Percentiles rank a stretch among this genome's conserved stretches.
Conservation (phyloP, 2,888 invertebrate species). For the Chalcis sispes region DNA sequence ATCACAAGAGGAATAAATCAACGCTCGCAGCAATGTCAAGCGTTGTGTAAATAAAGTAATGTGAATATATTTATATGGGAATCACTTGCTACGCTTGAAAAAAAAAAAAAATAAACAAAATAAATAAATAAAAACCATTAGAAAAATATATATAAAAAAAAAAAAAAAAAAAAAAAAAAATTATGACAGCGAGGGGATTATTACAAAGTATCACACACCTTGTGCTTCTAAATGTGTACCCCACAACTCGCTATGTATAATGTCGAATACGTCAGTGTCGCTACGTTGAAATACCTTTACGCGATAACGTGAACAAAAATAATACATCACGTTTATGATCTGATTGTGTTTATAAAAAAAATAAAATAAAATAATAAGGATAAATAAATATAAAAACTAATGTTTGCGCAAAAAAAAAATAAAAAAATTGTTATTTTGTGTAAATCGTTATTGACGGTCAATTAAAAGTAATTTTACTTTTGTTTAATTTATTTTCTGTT, state of each 20-base stretch:
- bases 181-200: slow-evolving; percentile 35
- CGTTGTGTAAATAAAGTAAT: slow-evolving; percentile 55
- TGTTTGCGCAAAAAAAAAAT: slow-evolving; percentile 3
- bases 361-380: slow-evolving; percentile 4
- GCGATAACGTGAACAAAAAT: slow-evolving; percentile 42
- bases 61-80: slow-evolving; percentile 59
- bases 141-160: no score
- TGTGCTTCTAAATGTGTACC: slow-evolving; percentile 56
- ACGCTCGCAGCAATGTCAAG: slow-evolving; percentile 13
- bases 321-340: slow-evolving; percentile 24
- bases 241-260: slow-evolving; percentile 47
- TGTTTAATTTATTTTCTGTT: background rate
- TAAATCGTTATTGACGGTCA: slow-evolving; percentile 30
- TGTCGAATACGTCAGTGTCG: slow-evolving; percentile 50
- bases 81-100: slow-evolving; percentile 59
- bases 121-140: slow-evolving; percentile 32
- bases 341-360: slow-evolving; percentile 32
- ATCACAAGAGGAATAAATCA: background rate
- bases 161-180: slow-evolving; percentile 39
- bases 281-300: slow-evolving; percentile 44
- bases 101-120: slow-evolving; percentile 11
- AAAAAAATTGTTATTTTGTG: slow-evolving; percentile 12
- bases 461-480: slow-evolving; percentile 15
- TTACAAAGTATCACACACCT: slow-evolving; percentile 43
- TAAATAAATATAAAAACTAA: slow-evolving; percentile 8